phyloP scores from a whole-genome alignment of 2,113 vertebrate species.

The Stegostoma tigrinum region DNA sequence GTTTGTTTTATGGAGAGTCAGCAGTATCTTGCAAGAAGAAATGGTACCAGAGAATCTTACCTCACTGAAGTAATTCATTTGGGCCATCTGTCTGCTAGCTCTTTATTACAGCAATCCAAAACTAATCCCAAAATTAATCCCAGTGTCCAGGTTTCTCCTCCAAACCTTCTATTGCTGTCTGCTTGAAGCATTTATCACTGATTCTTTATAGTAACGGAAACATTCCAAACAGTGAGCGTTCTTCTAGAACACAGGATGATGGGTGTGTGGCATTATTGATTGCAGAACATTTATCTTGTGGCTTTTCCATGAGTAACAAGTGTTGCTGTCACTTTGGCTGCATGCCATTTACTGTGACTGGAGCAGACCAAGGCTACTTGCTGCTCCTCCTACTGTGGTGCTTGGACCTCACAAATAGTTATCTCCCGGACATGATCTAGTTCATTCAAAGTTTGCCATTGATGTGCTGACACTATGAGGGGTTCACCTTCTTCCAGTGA shows the following conservation, averaged over 20 bases:
- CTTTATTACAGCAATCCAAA: background rate
- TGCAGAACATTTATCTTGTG: background rate
- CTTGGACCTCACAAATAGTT: background rate
- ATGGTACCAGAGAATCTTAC: background rate
- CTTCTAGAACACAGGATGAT: background rate
- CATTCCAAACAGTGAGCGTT: background rate
- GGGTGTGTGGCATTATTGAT: background rate
- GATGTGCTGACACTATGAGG: background rate
- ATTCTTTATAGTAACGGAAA: background rate
- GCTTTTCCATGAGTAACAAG: background rate
- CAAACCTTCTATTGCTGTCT: background rate
- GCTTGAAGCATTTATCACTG: background rate
- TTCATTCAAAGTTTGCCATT: background rate
- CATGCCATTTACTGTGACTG: background rate
- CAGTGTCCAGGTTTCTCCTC: background rate
- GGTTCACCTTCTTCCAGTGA: background rate
- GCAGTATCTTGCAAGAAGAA: background rate
- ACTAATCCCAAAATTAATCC: background rate
- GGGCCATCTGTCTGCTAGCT: background rate
- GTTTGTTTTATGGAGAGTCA: background rate
- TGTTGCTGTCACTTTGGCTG: background rate
- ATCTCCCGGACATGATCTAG: background rate
- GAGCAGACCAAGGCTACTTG: background rate
- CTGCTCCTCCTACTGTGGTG: background rate
- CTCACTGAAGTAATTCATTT: background rate